Evolutionary conservation across 2,888 invertebrate species (phyloP).

Genomic region (Prosapia bicincta): DNA sequence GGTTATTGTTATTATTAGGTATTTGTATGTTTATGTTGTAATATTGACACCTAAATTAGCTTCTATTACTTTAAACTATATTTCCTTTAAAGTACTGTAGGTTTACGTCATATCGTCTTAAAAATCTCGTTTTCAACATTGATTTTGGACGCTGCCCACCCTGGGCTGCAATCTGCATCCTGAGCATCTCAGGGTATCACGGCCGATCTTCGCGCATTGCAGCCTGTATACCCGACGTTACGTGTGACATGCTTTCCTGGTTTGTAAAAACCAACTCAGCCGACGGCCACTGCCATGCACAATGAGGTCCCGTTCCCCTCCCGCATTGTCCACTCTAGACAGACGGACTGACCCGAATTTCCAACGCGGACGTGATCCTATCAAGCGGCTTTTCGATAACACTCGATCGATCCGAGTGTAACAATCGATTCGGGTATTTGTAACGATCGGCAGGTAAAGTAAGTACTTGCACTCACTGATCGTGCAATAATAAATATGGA

Average conservation of each 20-base stretch:
- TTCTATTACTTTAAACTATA: too few species aligned
- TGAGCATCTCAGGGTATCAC: not conserved
- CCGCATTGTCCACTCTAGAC: not conserved
- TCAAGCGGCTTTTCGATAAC: not conserved
- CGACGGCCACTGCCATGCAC: not conserved
- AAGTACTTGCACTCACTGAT: too few species aligned
- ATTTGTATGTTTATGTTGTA: too few species aligned
- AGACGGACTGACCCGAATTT: not conserved
- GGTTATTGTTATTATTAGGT: too few species aligned
- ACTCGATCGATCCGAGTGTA: not conserved
- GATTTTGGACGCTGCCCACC: too few species aligned
- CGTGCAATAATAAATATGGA: too few species aligned
- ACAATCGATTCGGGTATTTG: too few species aligned
- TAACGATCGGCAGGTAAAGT: too few species aligned
- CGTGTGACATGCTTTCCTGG: not conserved
- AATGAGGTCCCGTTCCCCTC: not conserved
- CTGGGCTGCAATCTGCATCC: not conserved
- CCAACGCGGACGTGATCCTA: not conserved
- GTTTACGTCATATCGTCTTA: too few species aligned
- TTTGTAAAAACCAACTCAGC: not conserved
- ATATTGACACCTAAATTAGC: too few species aligned
- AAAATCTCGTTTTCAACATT: too few species aligned
- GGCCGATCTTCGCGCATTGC: not conserved
- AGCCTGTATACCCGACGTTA: not conserved
- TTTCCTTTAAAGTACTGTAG: too few species aligned